Base-by-base conservation (phyloP, 2,797 vertebrate genomes). In the Sebastes nivosus region DNA sequence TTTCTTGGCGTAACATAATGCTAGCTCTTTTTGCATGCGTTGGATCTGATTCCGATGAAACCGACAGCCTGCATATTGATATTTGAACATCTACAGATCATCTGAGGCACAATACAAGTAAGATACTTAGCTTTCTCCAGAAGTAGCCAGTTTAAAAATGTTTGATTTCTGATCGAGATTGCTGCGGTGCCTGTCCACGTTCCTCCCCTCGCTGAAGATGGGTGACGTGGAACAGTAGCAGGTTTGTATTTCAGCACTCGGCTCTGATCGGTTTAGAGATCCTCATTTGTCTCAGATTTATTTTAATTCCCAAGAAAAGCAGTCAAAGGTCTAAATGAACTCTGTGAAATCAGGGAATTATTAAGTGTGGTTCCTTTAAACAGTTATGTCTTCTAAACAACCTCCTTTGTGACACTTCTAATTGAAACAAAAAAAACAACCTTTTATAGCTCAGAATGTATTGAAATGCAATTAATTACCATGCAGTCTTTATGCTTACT, bases 401-500 rank as follows among this genome's bases (percentile, higher is more conserved):
- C 82, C 89, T 94, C 90, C 88, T 95, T 96, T 96, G 93, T 95
- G 91, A 95, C 95, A 92, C 94, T 94, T 94, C 89, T 94, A 95
- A 94, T 93, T 93, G 87, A 95, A 91, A 91, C 66, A 91, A 94
- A 85, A 89, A 79, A 89, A 68, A 46, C 6, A 46, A 52, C 2
- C 85, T 96, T 97, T 96, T 96, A 95, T 96, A 96, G 95, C 93
- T 95, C 94, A 95, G 95, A 96, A 96, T 96, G 96, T 96, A 96
- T 95, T 94, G 91, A 95, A 95, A 95, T 95, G 95, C 94, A 96
- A 95, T 91, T 92, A 94, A 95, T 94, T 93, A 93, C 93, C 95
- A 95, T 94, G 94, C 95, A 95, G 94, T 96, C 95, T 95, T 96
- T 95, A 95, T 94, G 95, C 94, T 96, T 95, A 95, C 92, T 95